Evolutionary conservation across 2,113 vertebrate species (phyloP).

Genomic region (Sinocyclocheilus anophthalmus): DNA sequence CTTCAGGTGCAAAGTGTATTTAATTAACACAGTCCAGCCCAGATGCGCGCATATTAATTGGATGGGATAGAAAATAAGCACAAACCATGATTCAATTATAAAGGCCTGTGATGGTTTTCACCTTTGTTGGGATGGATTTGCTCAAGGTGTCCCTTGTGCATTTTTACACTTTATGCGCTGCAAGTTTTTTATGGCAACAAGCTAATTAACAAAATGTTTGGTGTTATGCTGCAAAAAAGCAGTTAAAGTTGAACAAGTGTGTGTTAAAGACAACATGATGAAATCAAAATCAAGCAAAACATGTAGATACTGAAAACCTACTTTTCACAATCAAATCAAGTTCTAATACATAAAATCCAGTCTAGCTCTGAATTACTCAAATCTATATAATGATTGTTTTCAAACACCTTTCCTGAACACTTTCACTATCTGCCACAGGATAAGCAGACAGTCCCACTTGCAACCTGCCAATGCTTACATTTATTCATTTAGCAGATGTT

Average conservation of each 20-base stretch:
- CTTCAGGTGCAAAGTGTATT: constrained; percentile 82
- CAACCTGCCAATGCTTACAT: background rate
- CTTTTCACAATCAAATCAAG: background rate
- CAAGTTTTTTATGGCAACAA: background rate
- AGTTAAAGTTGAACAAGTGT: background rate
- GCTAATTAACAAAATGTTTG: constrained; percentile 7
- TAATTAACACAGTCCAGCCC: constrained; percentile 79
- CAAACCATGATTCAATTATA: constrained; percentile 79
- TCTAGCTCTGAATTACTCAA: background rate
- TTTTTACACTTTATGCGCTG: background rate
- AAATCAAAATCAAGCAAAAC: background rate
- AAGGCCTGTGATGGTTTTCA: constrained; percentile 72
- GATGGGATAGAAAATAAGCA: constrained; percentile 76
- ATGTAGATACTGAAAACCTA: background rate
- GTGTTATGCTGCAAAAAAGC: background rate
- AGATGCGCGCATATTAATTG: constrained; percentile 76
- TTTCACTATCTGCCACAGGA: background rate
- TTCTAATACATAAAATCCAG: background rate
- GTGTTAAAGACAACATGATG: constrained; percentile 1
- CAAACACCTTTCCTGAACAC: background rate
- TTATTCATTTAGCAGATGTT: background rate
- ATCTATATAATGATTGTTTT: background rate
- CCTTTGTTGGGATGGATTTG: constrained; percentile 41
- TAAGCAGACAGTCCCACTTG: background rate
- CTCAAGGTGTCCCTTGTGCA: background rate